Evolutionary conservation across 2,113 vertebrate species (phyloP), one percentile per base, ranked within the genome.

Genomic region (Smithornis capensis): DNA sequence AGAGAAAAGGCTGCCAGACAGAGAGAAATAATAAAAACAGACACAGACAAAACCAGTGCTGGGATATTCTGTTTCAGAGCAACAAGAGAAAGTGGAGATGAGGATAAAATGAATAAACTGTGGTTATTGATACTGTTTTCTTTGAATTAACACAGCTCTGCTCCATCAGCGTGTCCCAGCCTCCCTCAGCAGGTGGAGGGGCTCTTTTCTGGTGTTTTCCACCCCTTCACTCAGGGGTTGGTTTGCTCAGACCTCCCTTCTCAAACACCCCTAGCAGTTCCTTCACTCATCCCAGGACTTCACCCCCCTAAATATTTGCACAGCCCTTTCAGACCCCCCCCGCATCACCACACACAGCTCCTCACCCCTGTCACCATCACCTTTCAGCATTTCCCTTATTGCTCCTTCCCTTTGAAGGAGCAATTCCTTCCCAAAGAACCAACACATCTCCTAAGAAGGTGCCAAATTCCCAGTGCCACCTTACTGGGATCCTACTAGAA

Each of bases 41-140:
- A 60, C 53, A n/a, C 40, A 73, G 81, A 79, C 74, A 62, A 85
- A 95, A 42, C 40, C 78, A 60, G 60, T 11, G 73, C 52, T 50
- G 38, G 49, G 86, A 31, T 92, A n/a, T 91, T 78, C 53, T 55
- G 57, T 79, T 94, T 85, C 87, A 87, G 53, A 94, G 63, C 49
- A 68, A 49, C 4, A 62, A 76, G 47, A 79, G 64, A 44, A 73
- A 76, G 84, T 4, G 53, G 45, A 71, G 75, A 47, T 74, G 88
- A 73, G 75, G 44, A 28, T 8, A n/a, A 83, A 88, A 88, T 16
- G 42, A 73, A 65, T 11, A 12, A 82, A 52, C 13, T 24, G 7
- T 0, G 0, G 59, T 45, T 88, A 50, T 5, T 33, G 71, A 47
- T 15, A 5, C 8, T 22, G 12, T 68, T 75, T 65, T 14, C 47